A percentile compares a stretch with the other conserved stretches of the same genome.
phyloP scores from a whole-genome alignment of 1,140 invertebrate species.

The Drosophila punjabiensis region DNA sequence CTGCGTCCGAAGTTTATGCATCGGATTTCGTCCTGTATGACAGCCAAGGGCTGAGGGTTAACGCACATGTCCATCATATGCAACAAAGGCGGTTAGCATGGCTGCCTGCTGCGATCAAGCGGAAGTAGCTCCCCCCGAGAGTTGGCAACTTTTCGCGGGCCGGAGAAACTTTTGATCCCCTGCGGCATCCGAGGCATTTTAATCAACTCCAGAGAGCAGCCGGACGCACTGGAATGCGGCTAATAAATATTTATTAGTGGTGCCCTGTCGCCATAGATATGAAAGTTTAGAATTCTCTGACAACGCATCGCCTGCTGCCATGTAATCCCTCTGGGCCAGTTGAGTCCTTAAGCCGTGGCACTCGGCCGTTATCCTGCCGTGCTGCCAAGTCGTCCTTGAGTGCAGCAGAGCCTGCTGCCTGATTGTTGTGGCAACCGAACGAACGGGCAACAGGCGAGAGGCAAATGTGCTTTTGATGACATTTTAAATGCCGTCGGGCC shows the following conservation, averaged over 20 bases:
- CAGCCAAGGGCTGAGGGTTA: slow-evolving; percentile 17
- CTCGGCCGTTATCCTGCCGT: slow-evolving; percentile 55
- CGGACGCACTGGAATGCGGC: slow-evolving; percentile 54
- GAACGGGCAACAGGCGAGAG: slow-evolving; percentile 5
- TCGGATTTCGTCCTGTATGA: slow-evolving; percentile 19
- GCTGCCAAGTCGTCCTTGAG: slow-evolving; percentile 58
- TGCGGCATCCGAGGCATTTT: slow-evolving; percentile 61
- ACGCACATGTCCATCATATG: slow-evolving; percentile 31
- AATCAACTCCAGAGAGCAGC: slow-evolving; percentile 58
- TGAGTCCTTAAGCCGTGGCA: slow-evolving; percentile 61
- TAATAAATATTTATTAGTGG: slow-evolving; percentile 77
- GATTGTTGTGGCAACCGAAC: slow-evolving; percentile 20
- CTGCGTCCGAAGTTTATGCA: not conserved
- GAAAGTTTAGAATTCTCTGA: slow-evolving; percentile 39
- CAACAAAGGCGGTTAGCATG: slow-evolving; percentile 30
- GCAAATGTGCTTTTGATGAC: slow-evolving; percentile 79
- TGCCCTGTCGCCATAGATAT: slow-evolving; percentile 38
- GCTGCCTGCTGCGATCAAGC: slow-evolving; percentile 51
- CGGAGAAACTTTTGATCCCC: slow-evolving; percentile 42
- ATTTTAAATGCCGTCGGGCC: slow-evolving; percentile 53
- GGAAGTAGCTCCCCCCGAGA: slow-evolving; percentile 49
- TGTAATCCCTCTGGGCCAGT: slow-evolving; percentile 23
- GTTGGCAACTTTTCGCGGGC: slow-evolving; percentile 46
- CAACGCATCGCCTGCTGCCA: slow-evolving; percentile 3
- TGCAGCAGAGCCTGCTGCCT: slow-evolving; percentile 41